Evolutionary conservation across 2,888 invertebrate species (phyloP), one percentile per base, ranked within the genome.

Genomic region (Nephrotoma appendiculata): DNA sequence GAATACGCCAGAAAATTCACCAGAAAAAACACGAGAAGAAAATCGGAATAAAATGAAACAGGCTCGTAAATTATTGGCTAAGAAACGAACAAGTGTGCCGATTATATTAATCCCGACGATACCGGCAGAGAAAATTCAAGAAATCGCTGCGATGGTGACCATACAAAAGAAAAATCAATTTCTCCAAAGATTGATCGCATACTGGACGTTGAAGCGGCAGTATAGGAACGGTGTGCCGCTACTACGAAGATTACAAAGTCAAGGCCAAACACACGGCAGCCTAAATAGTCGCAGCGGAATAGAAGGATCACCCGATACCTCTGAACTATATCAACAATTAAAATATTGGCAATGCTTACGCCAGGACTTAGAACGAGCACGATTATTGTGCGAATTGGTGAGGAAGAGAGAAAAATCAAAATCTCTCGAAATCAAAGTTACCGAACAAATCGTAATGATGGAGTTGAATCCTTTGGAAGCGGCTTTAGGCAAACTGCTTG

Each of bases 121-220:
- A 89, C 97, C 98, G 0, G 95, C 96, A 0, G 97, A 96, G 88
- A 93, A 97, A 48, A 95, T 98, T 85, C 95, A 96, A 87, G 97
- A 97, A 91, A 97, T 98, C 88, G 96, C 97, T 0, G 93, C 94
- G 11, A 91, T 97, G 89, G 96, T 98, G 6, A 94, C 93, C 44
- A 92, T 94, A 88, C 94, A 95, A 41, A 96, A 96, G 89, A 95
- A 96, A 88, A 95, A 96, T 41, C 95, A 96, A 89, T 96, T 99
- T 89, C 95, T 99, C 89, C 96, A 96, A 90, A 93, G 98, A 3
- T 92, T 99, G 12, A 95, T 99, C 87, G 97, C 98, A 0, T 99
- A 99, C 90, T 99, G 99, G 99, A 99, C 98, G 4, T 92, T 99
- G 83, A 99, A 99, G 91, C 92, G 99, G 1, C 98, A 98, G 90